A percentile compares a stretch with the other conserved stretches of the same genome.
Evolutionary conservation across 2,888 invertebrate species (phyloP).

Genomic region (Metopia argyrocephala): DNA sequence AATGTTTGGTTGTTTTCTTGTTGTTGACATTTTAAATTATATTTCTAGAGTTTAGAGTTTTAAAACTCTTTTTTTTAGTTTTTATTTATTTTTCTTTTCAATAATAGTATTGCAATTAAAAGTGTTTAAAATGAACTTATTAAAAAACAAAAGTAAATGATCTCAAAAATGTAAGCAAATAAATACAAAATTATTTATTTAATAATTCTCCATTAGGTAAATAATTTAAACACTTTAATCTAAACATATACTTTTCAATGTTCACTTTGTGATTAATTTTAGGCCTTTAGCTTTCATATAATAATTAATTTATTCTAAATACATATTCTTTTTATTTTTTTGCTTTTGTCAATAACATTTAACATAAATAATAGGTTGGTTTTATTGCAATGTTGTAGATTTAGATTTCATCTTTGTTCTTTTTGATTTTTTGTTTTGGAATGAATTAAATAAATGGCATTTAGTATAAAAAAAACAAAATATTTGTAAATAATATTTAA

Average conservation of each 20-base stretch:
- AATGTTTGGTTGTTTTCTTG: conserved; percentile 39
- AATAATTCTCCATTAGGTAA: not conserved
- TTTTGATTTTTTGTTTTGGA: conserved; percentile 64
- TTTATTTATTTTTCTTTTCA: too few relatives aligned
- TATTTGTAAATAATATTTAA: conserved; percentile 6
- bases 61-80: not conserved
- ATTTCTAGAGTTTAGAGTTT: conserved; percentile 6
- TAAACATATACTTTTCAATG: conserved; percentile 19
- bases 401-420: conserved; percentile 62
- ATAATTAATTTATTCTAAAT: conserved; percentile 28
- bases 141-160: not conserved
- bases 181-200: too few relatives aligned
- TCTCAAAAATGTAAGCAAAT: too few relatives aligned
- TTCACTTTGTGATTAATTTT: conserved; percentile 44
- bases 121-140: conserved; percentile 4
- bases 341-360: conserved; percentile 1
- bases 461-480: conserved; percentile 54
- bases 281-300: conserved; percentile 4
- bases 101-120: conserved; percentile 28
- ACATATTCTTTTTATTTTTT: conserved; percentile 1
- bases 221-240: conserved; percentile 20
- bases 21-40: conserved; percentile 30
- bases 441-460: conserved; percentile 69
- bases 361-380: conserved; percentile 43
- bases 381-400: conserved; percentile 31